phyloP scores from a whole-genome alignment of 2,797 vertebrate genomes.

The Syndactyla subalaris region DNA sequence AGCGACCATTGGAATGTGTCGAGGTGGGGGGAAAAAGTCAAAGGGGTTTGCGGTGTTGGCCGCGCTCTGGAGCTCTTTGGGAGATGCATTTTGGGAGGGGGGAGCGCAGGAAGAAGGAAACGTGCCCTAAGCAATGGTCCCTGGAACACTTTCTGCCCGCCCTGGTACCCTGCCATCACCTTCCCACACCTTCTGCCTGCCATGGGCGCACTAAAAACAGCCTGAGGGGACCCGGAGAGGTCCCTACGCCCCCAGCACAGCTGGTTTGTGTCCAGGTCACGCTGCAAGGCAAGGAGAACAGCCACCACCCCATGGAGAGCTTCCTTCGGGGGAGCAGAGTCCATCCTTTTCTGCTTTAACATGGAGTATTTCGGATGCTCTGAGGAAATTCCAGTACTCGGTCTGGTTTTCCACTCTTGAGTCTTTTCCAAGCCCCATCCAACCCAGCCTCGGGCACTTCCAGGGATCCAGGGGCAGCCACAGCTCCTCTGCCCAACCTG shows the following conservation, averaged over 20 bases:
- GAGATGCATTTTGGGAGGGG: neutral
- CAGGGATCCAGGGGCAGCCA: neutral
- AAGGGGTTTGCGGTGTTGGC: neutral
- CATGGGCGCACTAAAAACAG: accelerated
- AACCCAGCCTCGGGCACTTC: neutral
- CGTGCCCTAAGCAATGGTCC: accelerated
- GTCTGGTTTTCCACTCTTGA: neutral
- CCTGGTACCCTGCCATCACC: neutral
- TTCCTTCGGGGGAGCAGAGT: neutral
- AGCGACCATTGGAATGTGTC: neutral
- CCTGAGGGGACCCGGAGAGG: neutral
- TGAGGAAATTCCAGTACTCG: neutral
- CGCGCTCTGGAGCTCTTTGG: neutral
- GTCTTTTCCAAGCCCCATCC: neutral
- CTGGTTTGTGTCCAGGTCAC: accelerated
- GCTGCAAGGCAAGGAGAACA: neutral
- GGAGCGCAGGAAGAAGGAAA: neutral
- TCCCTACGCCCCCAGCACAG: neutral
- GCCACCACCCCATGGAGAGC: neutral
- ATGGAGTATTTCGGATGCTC: neutral
- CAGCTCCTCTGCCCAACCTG: neutral
- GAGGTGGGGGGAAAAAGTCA: neutral
- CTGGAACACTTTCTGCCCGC: neutral
- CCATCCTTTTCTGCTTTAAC: neutral
- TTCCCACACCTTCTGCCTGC: neutral